Conservation (phyloP, 2,888 invertebrate species). For the Campoletis raptor region DNA sequence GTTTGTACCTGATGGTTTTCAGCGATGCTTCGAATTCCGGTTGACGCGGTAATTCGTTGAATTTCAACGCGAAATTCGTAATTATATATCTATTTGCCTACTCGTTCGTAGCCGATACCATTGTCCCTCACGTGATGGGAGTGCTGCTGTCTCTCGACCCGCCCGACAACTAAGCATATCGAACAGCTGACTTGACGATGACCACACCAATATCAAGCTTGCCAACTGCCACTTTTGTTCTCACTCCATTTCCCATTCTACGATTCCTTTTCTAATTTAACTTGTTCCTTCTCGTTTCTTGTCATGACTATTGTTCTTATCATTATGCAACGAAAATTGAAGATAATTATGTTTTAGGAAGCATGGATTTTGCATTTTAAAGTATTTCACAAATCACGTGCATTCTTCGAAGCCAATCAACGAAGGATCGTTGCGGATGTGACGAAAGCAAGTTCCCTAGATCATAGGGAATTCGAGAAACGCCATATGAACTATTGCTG, state of each 20-base stretch:
- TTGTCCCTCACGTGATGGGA: constrained; percentile 81
- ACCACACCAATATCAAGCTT: constrained; percentile 60
- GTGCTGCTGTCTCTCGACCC: constrained; percentile 81
- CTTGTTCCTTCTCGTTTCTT: neutral
- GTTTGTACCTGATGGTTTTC: constrained; percentile 57
- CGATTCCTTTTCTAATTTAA: neutral
- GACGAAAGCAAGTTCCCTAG: constrained; percentile 25
- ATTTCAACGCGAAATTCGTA: constrained; percentile 75
- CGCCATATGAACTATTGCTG: neutral
- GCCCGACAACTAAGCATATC: constrained; percentile 78
- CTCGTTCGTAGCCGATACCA: constrained; percentile 77
- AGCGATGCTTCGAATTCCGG: constrained; percentile 37
- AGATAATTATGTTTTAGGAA: neutral
- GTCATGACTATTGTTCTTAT: neutral
- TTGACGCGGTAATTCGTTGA: constrained; percentile 65
- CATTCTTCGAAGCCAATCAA: constrained; percentile 52
- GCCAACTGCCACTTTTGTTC: constrained; percentile 37
- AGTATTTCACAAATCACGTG: constrained; percentile 63
- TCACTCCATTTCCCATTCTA: neutral
- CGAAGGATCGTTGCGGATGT: constrained; percentile 44
- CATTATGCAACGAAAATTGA: neutral
- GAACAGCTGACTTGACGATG: constrained; percentile 65
- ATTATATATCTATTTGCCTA: constrained; percentile 68
- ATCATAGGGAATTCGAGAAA: neutral
- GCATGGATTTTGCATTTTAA: neutral